Evolutionary conservation across 1,140 invertebrate species (phyloP).

Genomic region (Zelostemma sp.): DNA sequence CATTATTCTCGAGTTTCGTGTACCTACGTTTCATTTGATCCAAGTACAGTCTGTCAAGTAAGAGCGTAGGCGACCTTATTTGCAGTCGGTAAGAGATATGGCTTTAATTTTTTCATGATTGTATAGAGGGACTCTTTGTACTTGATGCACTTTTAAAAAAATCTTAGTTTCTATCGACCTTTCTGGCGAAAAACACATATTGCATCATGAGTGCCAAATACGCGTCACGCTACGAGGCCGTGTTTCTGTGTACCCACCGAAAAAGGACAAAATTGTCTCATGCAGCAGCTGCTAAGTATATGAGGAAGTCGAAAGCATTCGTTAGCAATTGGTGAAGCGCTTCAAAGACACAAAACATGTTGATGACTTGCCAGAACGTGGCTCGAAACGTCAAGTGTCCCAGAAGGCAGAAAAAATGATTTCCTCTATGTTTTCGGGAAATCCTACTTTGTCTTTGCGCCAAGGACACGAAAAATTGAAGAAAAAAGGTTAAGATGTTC

Average conservation of each 20-base stretch:
- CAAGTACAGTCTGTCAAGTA: not conserved
- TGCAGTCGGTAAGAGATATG: not conserved
- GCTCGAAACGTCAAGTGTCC: not conserved
- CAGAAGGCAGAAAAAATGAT: slow-evolving; percentile 9
- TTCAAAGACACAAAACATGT: slow-evolving; percentile 26
- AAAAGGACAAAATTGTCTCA: slow-evolving; percentile 34
- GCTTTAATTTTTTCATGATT: not conserved
- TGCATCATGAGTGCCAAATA: slow-evolving; percentile 34
- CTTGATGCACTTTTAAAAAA: too few species aligned
- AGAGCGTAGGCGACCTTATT: too few species aligned
- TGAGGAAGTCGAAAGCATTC: slow-evolving; percentile 27
- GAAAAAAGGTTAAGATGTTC: slow-evolving; percentile 27
- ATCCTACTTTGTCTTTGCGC: slow-evolving; percentile 19
- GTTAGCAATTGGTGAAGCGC: slow-evolving; percentile 28
- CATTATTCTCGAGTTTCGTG: too few species aligned
- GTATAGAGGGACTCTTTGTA: not conserved
- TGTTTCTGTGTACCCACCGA: slow-evolving; percentile 30
- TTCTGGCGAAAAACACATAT: not conserved
- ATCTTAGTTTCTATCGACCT: too few species aligned
- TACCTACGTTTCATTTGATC: too few species aligned
- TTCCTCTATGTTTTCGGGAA: slow-evolving; percentile 16
- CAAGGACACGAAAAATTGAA: slow-evolving; percentile 19
- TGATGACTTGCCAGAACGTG: slow-evolving; percentile 9
- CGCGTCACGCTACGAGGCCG: slow-evolving; percentile 27
- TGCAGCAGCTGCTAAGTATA: slow-evolving; percentile 26